phyloP scores from a whole-genome alignment of 2,797 vertebrate genomes.

The Manis pentadactyla region DNA sequence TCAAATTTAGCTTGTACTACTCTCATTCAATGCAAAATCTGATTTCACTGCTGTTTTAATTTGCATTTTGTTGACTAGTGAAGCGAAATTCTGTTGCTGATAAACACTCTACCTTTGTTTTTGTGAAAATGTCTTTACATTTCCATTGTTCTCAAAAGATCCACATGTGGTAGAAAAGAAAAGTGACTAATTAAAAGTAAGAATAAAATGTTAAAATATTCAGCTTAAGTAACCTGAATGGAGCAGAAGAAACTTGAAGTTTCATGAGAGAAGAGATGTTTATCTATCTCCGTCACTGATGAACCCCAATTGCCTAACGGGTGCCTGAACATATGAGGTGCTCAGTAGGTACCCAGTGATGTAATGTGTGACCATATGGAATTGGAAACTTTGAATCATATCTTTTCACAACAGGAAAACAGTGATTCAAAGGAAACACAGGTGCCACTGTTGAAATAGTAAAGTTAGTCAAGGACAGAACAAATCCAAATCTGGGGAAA shows the following conservation, averaged over 20 bases:
- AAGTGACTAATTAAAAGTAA: background rate
- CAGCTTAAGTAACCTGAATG: background rate
- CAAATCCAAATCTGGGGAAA: background rate
- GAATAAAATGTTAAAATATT: slow-evolving; percentile 5
- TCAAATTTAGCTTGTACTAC: background rate
- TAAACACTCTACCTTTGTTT: background rate
- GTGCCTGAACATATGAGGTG: background rate
- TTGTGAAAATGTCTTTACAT: background rate
- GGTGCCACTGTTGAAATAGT: background rate
- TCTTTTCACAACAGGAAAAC: background rate
- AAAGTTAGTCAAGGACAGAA: background rate
- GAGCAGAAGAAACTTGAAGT: background rate
- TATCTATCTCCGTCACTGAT: background rate
- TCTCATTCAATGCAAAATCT: background rate
- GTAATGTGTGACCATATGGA: background rate
- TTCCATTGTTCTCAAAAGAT: background rate
- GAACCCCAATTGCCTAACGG: background rate
- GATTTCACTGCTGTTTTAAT: background rate
- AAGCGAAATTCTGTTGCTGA: background rate
- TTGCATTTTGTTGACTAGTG: background rate
- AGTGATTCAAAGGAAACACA: background rate
- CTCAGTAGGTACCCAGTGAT: background rate
- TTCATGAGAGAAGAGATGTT: background rate
- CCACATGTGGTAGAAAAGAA: background rate
- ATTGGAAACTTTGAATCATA: background rate